Conservation (phyloP, 2,888 invertebrate species). For the Drosophila setosimentum region DNA sequence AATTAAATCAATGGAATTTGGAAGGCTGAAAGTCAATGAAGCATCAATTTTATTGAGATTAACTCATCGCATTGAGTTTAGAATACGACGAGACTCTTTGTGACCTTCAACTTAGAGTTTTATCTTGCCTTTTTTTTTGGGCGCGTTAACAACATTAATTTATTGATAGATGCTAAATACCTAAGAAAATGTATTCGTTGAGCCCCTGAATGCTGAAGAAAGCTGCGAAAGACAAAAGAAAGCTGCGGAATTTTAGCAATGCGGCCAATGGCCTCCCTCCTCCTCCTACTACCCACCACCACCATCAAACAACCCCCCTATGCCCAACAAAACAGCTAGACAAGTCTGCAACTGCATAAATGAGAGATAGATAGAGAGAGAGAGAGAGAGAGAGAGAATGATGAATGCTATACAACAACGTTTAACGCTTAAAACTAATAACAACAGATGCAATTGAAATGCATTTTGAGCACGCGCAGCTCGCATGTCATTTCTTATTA, state of each 20-base stretch:
- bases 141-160: constrained; percentile 2
- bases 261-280: constrained; percentile 63
- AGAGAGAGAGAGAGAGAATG: background rate
- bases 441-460: constrained; percentile 63
- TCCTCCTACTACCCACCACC: background rate
- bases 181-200: background rate
- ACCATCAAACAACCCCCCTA: background rate
- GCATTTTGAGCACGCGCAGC: constrained; percentile 64
- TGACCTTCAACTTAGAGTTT: constrained; percentile 1
- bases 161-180: background rate
- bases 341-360: constrained; percentile 28
- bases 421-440: constrained; percentile 32
- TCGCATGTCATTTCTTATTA: constrained; percentile 24
- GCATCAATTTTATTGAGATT: background rate
- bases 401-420: background rate
- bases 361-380: background rate
- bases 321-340: constrained; percentile 29
- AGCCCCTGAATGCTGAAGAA: constrained; percentile 44
- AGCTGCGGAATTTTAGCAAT: constrained; percentile 77
- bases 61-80: background rate
- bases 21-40: constrained; percentile 4
- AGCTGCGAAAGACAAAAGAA: constrained; percentile 71
- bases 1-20: constrained; percentile 37
- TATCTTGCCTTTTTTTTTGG: background rate
- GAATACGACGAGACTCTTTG: background rate